Percentiles rank a stretch among this genome's conserved stretches.
These are phyloP conservation scores for Pterois miles DNA, from an alignment of 2,797 vertebrate genomes.

Conservation along the genomic window DNA sequence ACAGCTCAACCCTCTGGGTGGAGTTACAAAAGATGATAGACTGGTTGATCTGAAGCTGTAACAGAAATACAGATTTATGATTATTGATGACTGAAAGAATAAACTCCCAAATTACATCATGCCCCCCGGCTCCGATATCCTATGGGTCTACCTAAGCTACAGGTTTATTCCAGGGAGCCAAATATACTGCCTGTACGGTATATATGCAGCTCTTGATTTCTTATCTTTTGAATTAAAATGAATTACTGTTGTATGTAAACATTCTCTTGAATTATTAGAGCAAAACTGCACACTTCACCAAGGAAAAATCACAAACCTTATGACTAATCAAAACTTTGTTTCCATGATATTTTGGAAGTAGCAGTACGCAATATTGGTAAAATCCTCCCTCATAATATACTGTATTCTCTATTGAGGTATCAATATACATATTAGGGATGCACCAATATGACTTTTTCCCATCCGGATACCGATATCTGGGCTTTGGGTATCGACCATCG, in stretches of 20 bases:
- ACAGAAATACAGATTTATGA: neutral
- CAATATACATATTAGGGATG: neutral
- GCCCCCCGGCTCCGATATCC: neutral
- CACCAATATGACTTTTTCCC: neutral
- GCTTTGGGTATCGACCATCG: too few relatives aligned
- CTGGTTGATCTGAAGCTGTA: slow-evolving; percentile 80
- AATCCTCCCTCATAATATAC: neutral
- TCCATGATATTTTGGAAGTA: neutral
- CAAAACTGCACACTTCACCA: neutral
- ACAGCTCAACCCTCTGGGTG: slow-evolving; percentile 79
- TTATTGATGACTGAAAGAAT: neutral
- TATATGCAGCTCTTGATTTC: neutral
- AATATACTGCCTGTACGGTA: neutral
- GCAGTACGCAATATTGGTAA: neutral
- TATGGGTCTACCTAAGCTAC: neutral
- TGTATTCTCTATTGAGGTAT: neutral
- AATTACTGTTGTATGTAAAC: neutral
- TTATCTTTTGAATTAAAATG: neutral
- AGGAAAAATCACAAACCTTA: neutral
- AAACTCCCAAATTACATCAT: neutral
- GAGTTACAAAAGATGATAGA: slow-evolving; percentile 81
- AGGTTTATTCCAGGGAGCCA: neutral
- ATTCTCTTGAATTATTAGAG: neutral
- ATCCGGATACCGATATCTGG: too few relatives aligned
- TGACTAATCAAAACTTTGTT: neutral